Base-by-base conservation (phyloP, 2,888 invertebrate species). In the Tenodera sinensis region DNA sequence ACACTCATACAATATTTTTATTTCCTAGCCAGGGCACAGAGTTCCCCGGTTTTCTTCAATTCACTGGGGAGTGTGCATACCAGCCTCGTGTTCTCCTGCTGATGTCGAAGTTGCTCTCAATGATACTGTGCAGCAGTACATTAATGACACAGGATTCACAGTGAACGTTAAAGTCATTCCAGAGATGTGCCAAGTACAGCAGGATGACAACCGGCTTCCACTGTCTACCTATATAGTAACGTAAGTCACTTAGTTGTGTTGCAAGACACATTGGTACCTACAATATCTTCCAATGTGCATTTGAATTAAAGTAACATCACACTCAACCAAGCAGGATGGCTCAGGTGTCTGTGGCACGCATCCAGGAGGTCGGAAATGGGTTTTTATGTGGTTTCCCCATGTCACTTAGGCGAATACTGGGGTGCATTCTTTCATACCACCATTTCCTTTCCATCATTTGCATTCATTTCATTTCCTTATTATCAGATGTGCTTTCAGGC, bases 1-100 rank as follows among this genome's bases (percentile, higher is more conserved):
- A 42, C 2, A 42, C 8, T 42, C 42, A 42, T 12, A 20, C 8
- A 20, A 71, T 20, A 25, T 20, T 71, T 30, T 71, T 71, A 71
- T 25, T 71, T 83, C 71, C 88, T 91, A 96, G 96, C 96, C 96
- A 84, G 96, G 96, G 9, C 96, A 96, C 92, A 93, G 96, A 90
- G 95, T 96, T 12, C 96, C 96, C 0, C 94, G 96, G 90, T 96
- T 95, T 91, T 95, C 95, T 6, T 94, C 95, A 27, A 94, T 96
- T 87, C 95, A 96, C 91, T 96, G 96, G 96, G 96, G 95, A 3
- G 92, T 96, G 25, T 96, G 96, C 91, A 94, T 95, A n/a, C 96
- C 96, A 2, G 93, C 94, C 6, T 94, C 94, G 0, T 96, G 96
- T 92, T 93, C 94, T 0, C 90, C 94, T 14, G 92, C 93, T 30